Conservation (phyloP, 2,113 vertebrate genomes). For the Halcyon malimbica region DNA sequence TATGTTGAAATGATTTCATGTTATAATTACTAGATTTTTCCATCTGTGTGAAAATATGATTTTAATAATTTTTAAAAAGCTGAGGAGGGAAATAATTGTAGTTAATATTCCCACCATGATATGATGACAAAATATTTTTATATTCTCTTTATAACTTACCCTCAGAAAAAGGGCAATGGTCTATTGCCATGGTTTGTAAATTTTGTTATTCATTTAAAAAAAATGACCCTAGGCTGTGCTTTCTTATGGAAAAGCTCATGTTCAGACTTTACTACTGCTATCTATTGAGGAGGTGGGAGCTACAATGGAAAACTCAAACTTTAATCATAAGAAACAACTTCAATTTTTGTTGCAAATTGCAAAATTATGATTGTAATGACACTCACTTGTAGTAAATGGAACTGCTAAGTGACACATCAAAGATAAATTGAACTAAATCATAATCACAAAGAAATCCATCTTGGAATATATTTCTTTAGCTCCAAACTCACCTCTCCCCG, state of each 20-base stretch:
- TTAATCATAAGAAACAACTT: not conserved
- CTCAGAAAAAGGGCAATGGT: not conserved
- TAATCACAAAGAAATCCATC: not conserved
- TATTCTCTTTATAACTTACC: not conserved
- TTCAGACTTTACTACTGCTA: not conserved
- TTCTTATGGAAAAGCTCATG: not conserved
- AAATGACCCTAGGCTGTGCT: not conserved
- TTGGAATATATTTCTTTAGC: not conserved
- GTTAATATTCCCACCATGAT: not conserved
- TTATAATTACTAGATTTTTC: not conserved
- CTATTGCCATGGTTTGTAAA: not conserved
- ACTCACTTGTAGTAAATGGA: not conserved
- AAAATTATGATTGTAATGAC: not conserved
- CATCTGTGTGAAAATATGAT: not conserved
- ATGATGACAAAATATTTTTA: not conserved
- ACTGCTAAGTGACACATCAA: not conserved
- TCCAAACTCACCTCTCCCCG: not conserved
- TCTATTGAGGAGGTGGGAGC: not conserved
- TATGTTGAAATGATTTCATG: not conserved
- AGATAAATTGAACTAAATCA: not conserved
- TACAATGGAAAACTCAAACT: not conserved
- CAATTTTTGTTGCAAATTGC: not conserved
- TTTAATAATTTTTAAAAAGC: not conserved
- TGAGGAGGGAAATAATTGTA: not conserved
- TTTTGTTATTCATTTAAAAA: not conserved